phyloP scores from a whole-genome alignment of 2,888 invertebrate genomes.

The Nasonia oneida region DNA sequence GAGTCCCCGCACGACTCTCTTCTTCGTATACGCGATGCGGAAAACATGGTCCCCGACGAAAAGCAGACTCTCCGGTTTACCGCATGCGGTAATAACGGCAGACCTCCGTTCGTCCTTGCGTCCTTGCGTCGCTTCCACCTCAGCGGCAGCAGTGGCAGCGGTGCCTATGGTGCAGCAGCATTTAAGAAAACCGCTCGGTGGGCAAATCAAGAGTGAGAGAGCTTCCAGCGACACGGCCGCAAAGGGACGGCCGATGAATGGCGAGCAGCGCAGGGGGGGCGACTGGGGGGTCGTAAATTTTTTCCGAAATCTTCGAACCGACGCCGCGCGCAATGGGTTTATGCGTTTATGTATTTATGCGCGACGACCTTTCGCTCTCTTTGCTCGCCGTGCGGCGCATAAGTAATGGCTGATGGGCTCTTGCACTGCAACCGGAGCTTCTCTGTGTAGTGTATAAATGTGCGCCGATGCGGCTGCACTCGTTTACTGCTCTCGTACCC shows the following conservation, averaged over 20 bases:
- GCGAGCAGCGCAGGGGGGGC: conserved; percentile 30
- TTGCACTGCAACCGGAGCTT: not conserved
- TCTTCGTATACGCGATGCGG: not conserved
- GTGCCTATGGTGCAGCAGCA: not conserved
- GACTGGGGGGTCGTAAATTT: conserved; percentile 63
- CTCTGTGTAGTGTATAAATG: not conserved
- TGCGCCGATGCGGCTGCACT: not conserved
- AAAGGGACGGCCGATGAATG: conserved; percentile 11
- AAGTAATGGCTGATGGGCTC: not conserved
- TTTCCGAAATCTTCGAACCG: conserved; percentile 59
- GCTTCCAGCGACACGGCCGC: conserved; percentile 39
- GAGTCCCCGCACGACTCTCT: not conserved
- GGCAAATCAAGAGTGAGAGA: conserved; percentile 48
- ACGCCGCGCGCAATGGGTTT: conserved; percentile 60
- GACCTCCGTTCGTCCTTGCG: conserved; percentile 68
- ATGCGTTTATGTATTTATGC: conserved; percentile 64
- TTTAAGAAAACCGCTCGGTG: conserved; percentile 55
- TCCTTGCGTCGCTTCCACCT: conserved; percentile 47
- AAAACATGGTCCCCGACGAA: conserved; percentile 35
- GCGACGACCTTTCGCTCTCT: not conserved
- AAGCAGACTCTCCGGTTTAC: conserved; percentile 65
- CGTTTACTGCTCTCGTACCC: not conserved
- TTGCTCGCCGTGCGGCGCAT: not conserved
- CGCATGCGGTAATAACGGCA: conserved; percentile 70
- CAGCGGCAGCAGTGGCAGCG: not conserved